phyloP scores from a whole-genome alignment of 2,797 vertebrate genomes.

The Sebastes taczanowskii region DNA sequence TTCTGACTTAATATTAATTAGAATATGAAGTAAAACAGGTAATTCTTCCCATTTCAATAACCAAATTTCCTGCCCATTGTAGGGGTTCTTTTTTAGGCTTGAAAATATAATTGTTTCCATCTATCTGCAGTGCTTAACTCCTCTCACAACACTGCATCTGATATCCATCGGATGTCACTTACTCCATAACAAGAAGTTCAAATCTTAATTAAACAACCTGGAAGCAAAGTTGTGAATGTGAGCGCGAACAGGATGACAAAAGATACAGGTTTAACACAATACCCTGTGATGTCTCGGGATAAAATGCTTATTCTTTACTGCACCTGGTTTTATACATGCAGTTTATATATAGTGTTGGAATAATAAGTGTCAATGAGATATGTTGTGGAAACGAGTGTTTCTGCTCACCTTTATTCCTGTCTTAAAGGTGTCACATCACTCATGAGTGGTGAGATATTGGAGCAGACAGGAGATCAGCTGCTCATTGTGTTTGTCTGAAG shows the following conservation, averaged over 20 bases:
- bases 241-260: not conserved
- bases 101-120: not conserved
- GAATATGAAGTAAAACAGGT: not conserved
- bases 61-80: not conserved
- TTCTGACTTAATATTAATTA: not conserved
- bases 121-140: not conserved
- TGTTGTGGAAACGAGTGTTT: not conserved
- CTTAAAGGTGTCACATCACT: constrained; percentile 11
- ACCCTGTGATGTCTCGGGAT: not conserved
- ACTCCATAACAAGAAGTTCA: not conserved
- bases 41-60: not conserved
- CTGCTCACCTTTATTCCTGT: constrained; percentile 44
- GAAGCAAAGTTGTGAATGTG: not conserved
- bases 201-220: not conserved
- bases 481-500: not conserved
- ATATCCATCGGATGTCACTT: not conserved
- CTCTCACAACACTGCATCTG: not conserved
- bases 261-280: not conserved
- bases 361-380: not conserved
- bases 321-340: not conserved
- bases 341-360: not conserved
- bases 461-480: constrained; percentile 18
- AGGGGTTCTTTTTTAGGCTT: not conserved
- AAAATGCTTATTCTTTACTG: not conserved
- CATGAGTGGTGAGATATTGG: constrained; percentile 9